Percentiles rank a stretch among this genome's conserved stretches.
These are phyloP conservation scores for Galerucella nymphaeae DNA, from an alignment of 2,888 invertebrate genomes.

Conservation along the genomic window DNA sequence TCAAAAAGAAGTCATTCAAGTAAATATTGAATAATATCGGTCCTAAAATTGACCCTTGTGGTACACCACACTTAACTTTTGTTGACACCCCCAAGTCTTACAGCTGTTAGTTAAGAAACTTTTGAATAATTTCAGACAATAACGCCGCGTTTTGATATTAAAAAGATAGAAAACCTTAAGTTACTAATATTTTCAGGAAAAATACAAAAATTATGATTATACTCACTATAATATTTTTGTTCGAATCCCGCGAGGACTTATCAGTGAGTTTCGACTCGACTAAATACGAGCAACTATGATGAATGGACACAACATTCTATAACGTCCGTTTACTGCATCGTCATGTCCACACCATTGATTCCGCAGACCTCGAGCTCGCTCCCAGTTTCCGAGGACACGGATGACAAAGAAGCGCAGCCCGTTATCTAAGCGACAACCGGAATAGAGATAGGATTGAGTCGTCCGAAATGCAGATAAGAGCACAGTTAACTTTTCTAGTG, in stretches of 20 bases:
- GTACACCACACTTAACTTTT: too few relatives aligned
- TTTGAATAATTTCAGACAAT: too few relatives aligned
- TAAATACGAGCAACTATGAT: constrained; percentile 55
- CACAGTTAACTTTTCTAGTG: not conserved
- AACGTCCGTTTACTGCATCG: constrained; percentile 55
- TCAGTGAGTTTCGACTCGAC: constrained; percentile 54
- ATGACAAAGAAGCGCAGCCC: constrained; percentile 36
- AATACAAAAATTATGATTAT: too few relatives aligned
- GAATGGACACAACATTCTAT: constrained; percentile 50
- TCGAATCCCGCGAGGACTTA: constrained; percentile 40
- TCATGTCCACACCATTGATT: constrained; percentile 63
- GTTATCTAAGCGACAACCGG: constrained; percentile 41
- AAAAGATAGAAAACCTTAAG: too few relatives aligned
- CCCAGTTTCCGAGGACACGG: constrained; percentile 16
- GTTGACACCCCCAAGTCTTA: too few relatives aligned
- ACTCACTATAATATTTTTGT: not conserved
- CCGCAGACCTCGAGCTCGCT: constrained; percentile 27
- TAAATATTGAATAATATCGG: too few relatives aligned
- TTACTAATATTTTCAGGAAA: too few relatives aligned
- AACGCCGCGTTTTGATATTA: too few relatives aligned
- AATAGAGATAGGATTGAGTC: constrained; percentile 51
- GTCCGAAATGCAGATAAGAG: constrained; percentile 49
- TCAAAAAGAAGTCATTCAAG: too few relatives aligned
- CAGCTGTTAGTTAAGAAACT: too few relatives aligned
- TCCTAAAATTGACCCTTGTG: too few relatives aligned